phyloP scores from a whole-genome alignment of 2,888 invertebrate species.

The Hesperia comma region DNA sequence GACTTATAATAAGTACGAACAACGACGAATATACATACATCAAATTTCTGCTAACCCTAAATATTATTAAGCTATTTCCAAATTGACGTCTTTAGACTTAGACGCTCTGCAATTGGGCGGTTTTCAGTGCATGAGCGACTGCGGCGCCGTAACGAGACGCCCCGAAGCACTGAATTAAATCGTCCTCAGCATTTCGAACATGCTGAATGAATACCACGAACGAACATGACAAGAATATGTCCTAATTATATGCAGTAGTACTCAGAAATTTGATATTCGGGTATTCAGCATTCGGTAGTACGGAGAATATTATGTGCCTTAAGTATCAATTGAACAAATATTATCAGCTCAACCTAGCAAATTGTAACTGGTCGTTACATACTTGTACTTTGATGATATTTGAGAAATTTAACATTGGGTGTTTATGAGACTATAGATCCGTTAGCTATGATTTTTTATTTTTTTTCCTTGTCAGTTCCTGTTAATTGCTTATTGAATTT shows the following conservation, averaged over 20 bases:
- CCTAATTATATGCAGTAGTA: background rate
- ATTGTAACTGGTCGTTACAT: too few relatives aligned
- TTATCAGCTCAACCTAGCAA: too few relatives aligned
- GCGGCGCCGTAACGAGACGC: conserved; percentile 1
- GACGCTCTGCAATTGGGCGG: background rate
- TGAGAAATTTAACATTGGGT: too few relatives aligned
- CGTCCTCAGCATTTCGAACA: background rate
- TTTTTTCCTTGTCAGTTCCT: too few relatives aligned
- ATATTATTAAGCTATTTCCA: background rate
- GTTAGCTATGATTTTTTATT: too few relatives aligned
- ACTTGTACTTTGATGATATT: background rate
- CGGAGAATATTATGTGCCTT: background rate
- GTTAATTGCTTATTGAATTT: too few relatives aligned
- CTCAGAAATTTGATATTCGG: background rate
- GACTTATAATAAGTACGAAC: too few relatives aligned
- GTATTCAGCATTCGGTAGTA: background rate
- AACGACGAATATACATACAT: background rate
- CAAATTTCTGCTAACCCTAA: background rate
- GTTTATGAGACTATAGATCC: too few relatives aligned
- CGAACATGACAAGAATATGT: conserved; percentile 7
- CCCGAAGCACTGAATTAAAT: background rate
- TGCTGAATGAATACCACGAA: background rate
- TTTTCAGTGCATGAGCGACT: background rate
- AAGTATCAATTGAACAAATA: too few relatives aligned
- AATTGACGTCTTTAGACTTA: conserved; percentile 7